Percentiles rank a stretch among this genome's conserved stretches.
phyloP scores from a whole-genome alignment of 2,797 vertebrate species.

The Aplochiton taeniatus region DNA sequence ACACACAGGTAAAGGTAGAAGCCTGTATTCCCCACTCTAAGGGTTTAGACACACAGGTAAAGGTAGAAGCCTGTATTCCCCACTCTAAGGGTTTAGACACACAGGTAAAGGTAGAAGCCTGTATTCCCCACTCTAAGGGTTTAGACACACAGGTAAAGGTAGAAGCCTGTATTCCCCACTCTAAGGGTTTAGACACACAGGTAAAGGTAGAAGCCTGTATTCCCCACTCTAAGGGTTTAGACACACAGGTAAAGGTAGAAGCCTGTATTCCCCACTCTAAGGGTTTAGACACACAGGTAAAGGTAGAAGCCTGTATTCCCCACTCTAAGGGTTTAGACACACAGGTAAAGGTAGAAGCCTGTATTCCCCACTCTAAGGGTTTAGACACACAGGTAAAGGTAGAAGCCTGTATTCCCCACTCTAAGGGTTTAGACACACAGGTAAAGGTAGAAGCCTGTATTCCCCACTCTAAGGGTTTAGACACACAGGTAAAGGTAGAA shows the following conservation, averaged over 20 bases:
- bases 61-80: background rate
- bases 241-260: background rate
- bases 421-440: background rate
- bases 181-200: background rate
- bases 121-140: background rate
- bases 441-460: background rate
- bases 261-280: background rate
- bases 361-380: background rate
- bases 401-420: background rate
- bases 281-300: background rate
- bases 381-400: background rate
- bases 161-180: background rate
- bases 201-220: background rate
- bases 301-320: background rate
- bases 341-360: background rate
- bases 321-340: background rate
- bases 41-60: background rate
- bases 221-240: background rate
- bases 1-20: background rate
- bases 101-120: background rate
- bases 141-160: background rate
- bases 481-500: background rate
- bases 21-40: background rate
- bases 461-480: background rate
- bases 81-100: background rate